Conservation (phyloP, 2,113 vertebrate genomes). For the Eretmochelys imbricata region DNA sequence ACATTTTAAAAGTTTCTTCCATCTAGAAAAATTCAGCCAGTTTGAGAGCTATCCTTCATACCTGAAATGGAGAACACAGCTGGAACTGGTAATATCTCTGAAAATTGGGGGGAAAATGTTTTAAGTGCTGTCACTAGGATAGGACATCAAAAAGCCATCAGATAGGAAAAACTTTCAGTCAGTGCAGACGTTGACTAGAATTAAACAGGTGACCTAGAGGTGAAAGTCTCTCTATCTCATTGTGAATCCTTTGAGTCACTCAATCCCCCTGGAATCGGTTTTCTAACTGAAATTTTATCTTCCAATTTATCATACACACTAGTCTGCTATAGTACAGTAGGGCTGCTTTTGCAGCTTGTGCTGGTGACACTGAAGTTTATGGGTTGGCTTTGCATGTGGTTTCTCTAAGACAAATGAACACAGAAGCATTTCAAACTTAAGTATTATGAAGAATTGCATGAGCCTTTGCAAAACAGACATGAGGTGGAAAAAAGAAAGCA, state of each 20-base stretch:
- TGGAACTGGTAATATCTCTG: neutral
- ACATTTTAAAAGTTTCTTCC: neutral
- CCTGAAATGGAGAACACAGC: neutral
- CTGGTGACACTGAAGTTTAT: neutral
- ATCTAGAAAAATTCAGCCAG: neutral
- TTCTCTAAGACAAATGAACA: neutral
- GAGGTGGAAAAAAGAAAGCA: neutral
- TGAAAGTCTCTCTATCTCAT: constrained; percentile 43
- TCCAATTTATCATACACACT: neutral
- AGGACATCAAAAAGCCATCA: neutral
- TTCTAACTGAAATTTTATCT: neutral
- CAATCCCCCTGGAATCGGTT: constrained; percentile 9
- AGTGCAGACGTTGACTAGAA: constrained; percentile 21
- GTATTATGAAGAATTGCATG: accelerated
- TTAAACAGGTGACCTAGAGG: constrained; percentile 43
- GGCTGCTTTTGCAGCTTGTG: neutral
- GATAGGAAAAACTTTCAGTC: constrained; percentile 21
- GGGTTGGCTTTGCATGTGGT: neutral
- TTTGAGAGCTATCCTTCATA: neutral
- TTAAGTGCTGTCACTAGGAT: neutral
- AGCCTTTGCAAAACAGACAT: neutral
- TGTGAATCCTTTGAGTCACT: constrained; percentile 14
- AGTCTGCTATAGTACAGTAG: neutral
- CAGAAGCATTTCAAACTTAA: neutral
- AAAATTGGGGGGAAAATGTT: neutral